Evolutionary conservation across 2,888 invertebrate species (phyloP), one percentile per base, ranked within the genome.

Genomic region (Fragum fragum): DNA sequence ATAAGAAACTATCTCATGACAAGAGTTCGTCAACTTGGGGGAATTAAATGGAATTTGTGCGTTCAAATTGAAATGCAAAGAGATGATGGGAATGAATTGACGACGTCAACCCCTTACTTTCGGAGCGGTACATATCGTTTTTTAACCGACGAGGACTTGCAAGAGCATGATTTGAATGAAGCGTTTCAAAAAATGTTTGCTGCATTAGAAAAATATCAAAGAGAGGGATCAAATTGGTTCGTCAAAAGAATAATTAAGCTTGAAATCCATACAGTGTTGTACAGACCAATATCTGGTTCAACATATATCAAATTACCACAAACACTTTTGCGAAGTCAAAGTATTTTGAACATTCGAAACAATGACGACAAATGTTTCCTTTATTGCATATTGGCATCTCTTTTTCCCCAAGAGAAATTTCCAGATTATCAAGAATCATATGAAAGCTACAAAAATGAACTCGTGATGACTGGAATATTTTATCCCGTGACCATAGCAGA

Each of bases 1-100:
- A 42, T 63, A 14, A 42, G 21, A 23, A 52, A n/a, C 11, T 39
- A 23, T 61, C 29, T 73, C 14, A 23, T 28, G 32, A 39, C 73
- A 14, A 42, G 73, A 28, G 47, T 28, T 28, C 42, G 26, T 21
- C 42, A 28, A 47, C 52, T 61, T 36, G 57, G 70, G 18, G 75
- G 76, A 9, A 81, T 86, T 39, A 83, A 80, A 63, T 83, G 77
- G 79, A 76, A 83, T 63, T n/a, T 83, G 59, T 75, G 72, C 36
- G 74, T 75, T 18, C 80, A 82, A 68, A 70, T 85, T 57, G 78
- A 83, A 68, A 75, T 85, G 78, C 66, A 71, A n/a, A 26, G 81
- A 59, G 76, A 86, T 57, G 70, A 73, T 23, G 69, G 70, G 11
- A 29, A 72, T 61, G 86, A 76, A 29, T 55, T 23, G 21, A 57